Evolutionary conservation across 2,797 vertebrate species (phyloP).

Genomic region (Kryptopterus vitreolus): DNA sequence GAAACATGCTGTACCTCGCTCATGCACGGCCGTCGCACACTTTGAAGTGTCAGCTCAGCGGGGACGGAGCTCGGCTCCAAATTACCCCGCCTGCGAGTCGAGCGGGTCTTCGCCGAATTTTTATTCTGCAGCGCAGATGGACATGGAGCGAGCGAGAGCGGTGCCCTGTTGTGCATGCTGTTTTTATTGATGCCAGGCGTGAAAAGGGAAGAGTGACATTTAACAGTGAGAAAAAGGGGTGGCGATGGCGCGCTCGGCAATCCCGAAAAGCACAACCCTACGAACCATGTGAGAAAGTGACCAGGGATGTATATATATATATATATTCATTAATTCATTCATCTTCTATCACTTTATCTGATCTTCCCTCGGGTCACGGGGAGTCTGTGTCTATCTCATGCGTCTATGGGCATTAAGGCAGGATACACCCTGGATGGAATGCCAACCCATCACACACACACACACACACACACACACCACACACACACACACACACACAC

Average conservation of each 20-base stretch:
- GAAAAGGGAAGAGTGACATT: slow-evolving; percentile 68
- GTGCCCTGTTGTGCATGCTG: slow-evolving; percentile 56
- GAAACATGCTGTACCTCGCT: slow-evolving; percentile 54
- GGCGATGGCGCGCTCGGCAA: background rate
- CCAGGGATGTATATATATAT: no score
- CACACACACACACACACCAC: no score
- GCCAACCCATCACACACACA: no score
- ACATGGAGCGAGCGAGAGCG: slow-evolving; percentile 59
- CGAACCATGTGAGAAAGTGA: background rate
- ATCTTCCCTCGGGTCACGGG: no score
- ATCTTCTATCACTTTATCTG: no score
- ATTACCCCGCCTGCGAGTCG: slow-evolving; percentile 52
- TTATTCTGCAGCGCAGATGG: slow-evolving; percentile 66
- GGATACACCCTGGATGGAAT: no score
- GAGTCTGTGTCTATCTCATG: no score
- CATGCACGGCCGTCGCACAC: slow-evolving; percentile 56
- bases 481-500: no score
- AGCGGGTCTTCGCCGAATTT: slow-evolving; percentile 61
- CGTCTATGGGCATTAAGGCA: no score
- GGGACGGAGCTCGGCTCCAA: slow-evolving; percentile 51
- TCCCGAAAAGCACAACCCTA: background rate
- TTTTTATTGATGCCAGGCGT: slow-evolving; percentile 63
- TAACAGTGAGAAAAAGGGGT: slow-evolving; percentile 49
- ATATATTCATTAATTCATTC: no score
- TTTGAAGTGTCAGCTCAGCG: slow-evolving; percentile 46